Base-by-base conservation (phyloP, 92 coral and sea anemone genomes). In the Anthopleura xanthogrammica region DNA sequence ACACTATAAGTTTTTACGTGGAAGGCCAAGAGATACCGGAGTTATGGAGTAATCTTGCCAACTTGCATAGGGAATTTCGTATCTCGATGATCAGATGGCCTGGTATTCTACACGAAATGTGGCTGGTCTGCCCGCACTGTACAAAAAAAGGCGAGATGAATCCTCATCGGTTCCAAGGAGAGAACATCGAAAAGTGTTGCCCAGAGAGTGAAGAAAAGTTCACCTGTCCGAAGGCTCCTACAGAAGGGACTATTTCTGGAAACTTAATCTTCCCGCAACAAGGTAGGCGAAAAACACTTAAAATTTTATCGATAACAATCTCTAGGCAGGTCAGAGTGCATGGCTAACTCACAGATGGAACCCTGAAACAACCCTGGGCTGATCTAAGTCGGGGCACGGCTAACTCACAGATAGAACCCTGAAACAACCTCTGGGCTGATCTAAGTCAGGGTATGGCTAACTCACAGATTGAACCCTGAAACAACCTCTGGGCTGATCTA, bases 71-170 rank as follows among this genome's bases (percentile, higher is more conserved):
- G 39, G 87, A 89, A 73, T 75, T 89, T 23, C 65, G 40, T 19
- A 74, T 43, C 14, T 78, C 89, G 58, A 73, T 91, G 90, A 68
- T 13, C 60, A 71, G 81, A 52, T 91, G 94, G 94, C 92, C 94
- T 24, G 94, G 94, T 4, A 60, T 89, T 20, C 50, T 82, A 42
- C 80, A 78, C 75, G 88, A 91, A 48, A 72, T 78, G 83, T 91
- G 92, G 90, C 71, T 85, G 16, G 88, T 91, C 36, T 91, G 94
- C 43, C 94, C 94, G 24, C 90, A 86, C 76, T 91, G 94, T 74
- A 83, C 85, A 12, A 77, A 65, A 17, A 39, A 42, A 41, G 90
- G 84, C 20, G 62, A 36, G 57, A 20, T 14, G 39, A 73, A 89
- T 20, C 90, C 90, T 58, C 68, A 82, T 23, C 82, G 87, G 41